Percentiles rank a stretch among this genome's conserved stretches.
Conservation (phyloP, 2,113 vertebrate genomes). For the Embiotoca jacksoni region DNA sequence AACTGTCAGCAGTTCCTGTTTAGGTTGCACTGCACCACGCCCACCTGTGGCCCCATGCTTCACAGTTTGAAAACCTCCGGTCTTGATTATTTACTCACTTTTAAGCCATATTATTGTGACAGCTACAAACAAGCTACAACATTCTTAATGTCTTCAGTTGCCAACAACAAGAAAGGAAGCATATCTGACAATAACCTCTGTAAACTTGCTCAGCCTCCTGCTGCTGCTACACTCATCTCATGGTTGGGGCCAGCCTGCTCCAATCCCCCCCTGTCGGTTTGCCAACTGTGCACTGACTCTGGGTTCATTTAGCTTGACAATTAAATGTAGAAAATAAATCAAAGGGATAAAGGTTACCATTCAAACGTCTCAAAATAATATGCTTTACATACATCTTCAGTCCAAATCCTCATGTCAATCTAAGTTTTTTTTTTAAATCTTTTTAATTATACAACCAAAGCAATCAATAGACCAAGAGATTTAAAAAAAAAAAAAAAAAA, state of each 20-base stretch:
- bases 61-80: background rate
- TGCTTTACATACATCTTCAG: too few species aligned
- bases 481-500: too few species aligned
- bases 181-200: background rate
- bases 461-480: too few species aligned
- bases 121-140: too few species aligned
- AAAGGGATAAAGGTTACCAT: too few species aligned
- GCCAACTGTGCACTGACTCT: too few species aligned
- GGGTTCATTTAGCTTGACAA: background rate
- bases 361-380: too few species aligned
- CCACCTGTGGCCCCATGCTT: background rate
- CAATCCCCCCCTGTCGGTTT: too few species aligned
- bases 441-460: too few species aligned
- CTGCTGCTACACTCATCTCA: background rate
- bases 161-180: slow-evolving; percentile 2
- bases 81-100: background rate
- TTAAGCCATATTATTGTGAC: background rate
- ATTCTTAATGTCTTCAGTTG: background rate
- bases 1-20: background rate
- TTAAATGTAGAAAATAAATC: background rate
- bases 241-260: background rate
- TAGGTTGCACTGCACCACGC: too few species aligned
- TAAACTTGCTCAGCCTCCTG: background rate
- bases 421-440: too few species aligned
- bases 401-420: slow-evolving; percentile 1